A percentile compares a stretch with the other conserved stretches of the same genome.
phyloP scores from a whole-genome alignment of 2,797 vertebrate genomes.

The Notolepis coatsorum region DNA sequence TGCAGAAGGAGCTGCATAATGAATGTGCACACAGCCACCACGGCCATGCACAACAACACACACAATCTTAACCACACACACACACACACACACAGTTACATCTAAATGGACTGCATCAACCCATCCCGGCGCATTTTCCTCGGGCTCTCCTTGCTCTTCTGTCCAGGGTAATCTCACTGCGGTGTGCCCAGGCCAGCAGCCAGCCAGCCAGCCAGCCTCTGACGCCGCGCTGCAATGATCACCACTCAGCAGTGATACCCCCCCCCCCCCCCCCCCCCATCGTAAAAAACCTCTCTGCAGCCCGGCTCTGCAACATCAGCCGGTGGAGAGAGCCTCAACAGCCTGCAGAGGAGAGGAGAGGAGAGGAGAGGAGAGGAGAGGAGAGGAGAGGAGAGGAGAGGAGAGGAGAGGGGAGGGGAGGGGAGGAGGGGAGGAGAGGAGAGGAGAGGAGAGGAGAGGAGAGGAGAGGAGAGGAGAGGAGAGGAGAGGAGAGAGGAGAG shows the following conservation, averaged over 20 bases:
- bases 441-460: constrained; percentile 6
- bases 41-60: constrained; percentile 9
- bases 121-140: constrained; percentile 57
- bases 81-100: constrained; percentile 49
- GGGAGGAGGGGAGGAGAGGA: background rate
- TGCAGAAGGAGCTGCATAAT: background rate
- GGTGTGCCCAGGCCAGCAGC: constrained; percentile 53
- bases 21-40: background rate
- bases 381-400: background rate
- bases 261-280: constrained; percentile 20
- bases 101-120: constrained; percentile 58
- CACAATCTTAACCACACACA: constrained; percentile 25
- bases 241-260: constrained; percentile 43
- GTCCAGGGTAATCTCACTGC: constrained; percentile 72
- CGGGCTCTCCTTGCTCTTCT: constrained; percentile 66
- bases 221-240: constrained; percentile 53
- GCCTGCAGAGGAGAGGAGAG: constrained; percentile 29
- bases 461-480: too few species aligned
- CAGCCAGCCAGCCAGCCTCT: constrained; percentile 49
- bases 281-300: constrained; percentile 47
- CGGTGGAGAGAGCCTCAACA: constrained; percentile 32
- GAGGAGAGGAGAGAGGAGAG: too few species aligned
- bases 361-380: background rate
- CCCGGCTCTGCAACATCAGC: constrained; percentile 40
- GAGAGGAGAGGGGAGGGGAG: background rate